phyloP scores from a whole-genome alignment of 2,888 invertebrate genomes.

The Hoplodrina ambigua region DNA sequence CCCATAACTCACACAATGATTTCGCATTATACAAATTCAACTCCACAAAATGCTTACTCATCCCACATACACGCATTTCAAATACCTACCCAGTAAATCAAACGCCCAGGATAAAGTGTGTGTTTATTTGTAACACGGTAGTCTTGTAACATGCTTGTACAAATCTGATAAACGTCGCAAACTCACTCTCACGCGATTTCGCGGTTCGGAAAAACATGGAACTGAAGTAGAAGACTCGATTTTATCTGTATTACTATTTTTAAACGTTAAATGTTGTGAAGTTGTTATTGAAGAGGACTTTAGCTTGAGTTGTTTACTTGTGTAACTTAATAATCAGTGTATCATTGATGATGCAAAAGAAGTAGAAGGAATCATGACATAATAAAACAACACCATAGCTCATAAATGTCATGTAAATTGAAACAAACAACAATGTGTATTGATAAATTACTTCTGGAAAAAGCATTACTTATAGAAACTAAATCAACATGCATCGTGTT shows the following conservation, averaged over 20 bases:
- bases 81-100: constrained; percentile 67
- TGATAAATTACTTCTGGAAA: no score
- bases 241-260: constrained; percentile 57
- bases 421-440: no score
- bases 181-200: constrained; percentile 77
- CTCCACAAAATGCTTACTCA: constrained; percentile 35
- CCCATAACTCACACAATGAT: constrained; percentile 8
- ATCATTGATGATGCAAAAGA: not conserved
- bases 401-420: no score
- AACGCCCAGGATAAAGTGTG: constrained; percentile 65
- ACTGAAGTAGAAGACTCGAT: constrained; percentile 53
- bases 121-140: constrained; percentile 78
- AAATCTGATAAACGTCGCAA: constrained; percentile 77
- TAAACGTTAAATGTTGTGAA: constrained; percentile 27
- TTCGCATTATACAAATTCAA: not conserved
- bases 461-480: no score
- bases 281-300: constrained; percentile 22
- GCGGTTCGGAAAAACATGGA: constrained; percentile 65
- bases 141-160: constrained; percentile 78
- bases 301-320: not conserved
- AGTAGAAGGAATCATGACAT: not conserved
- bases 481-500: no score
- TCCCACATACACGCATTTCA: constrained; percentile 53
- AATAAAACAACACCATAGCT: no score
- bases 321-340: not conserved